phyloP scores from a whole-genome alignment of 2,888 invertebrate species.

The Protonemura montana region DNA sequence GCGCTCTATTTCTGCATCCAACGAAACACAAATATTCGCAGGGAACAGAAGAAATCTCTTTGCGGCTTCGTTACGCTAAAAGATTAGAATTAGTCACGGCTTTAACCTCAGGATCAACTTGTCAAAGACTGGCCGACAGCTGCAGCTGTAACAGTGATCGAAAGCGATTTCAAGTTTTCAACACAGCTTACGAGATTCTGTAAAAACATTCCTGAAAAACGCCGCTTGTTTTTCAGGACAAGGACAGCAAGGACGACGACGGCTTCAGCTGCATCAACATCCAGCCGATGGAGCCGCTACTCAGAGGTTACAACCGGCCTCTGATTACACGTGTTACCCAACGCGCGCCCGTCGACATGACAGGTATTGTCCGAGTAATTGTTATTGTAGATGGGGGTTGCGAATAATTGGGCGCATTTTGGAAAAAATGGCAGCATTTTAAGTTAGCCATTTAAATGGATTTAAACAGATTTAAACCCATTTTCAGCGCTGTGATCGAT shows the following conservation, averaged over 20 bases:
- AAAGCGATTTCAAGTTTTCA: background rate
- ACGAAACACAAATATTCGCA: no score
- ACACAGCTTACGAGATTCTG: background rate
- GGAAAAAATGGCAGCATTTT: no score
- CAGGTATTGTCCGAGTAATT: no score
- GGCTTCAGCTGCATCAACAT: slow-evolving; percentile 62
- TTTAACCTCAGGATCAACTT: background rate
- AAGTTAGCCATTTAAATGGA: no score
- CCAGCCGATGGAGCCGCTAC: slow-evolving; percentile 90
- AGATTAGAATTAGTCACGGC: background rate
- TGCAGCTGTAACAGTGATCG: background rate
- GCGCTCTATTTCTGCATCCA: no score
- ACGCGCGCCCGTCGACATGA: background rate
- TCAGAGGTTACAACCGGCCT: slow-evolving; percentile 70
- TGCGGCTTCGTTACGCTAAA: no score
- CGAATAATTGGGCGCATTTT: no score
- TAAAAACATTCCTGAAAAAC: background rate
- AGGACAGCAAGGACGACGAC: slow-evolving; percentile 12
- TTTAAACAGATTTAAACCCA: no score
- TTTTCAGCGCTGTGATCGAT: no score
- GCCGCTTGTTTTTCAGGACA: background rate
- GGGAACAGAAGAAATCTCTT: no score
- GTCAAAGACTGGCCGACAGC: background rate
- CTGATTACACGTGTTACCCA: slow-evolving; percentile 2
- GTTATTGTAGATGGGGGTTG: no score